Percentiles rank a stretch among this genome's conserved stretches.
phyloP scores from a whole-genome alignment of 2,888 invertebrate species.

The Phortica okadai region DNA sequence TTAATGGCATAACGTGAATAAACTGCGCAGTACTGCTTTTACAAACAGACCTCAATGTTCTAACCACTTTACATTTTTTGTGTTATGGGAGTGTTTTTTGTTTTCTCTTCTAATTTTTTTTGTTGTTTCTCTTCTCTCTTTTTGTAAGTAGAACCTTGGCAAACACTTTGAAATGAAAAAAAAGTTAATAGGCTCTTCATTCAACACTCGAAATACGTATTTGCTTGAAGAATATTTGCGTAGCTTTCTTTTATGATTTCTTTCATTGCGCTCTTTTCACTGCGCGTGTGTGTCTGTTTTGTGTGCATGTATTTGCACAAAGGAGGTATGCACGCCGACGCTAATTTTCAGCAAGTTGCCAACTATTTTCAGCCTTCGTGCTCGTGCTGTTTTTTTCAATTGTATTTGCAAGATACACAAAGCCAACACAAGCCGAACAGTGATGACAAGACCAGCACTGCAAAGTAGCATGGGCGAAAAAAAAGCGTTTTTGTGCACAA shows the following conservation, averaged over 20 bases:
- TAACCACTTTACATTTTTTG: no score
- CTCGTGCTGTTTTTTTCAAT: not conserved
- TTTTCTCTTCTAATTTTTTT: not conserved
- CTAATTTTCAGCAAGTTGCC: constrained; percentile 4
- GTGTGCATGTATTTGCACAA: not conserved
- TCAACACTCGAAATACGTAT: not conserved
- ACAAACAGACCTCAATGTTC: no score
- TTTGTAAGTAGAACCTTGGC: not conserved
- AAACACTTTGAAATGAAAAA: constrained; percentile 9
- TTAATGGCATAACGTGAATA: no score
- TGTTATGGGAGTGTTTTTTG: not conserved
- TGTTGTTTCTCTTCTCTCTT: not conserved
- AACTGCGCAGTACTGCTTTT: no score
- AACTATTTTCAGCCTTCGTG: not conserved
- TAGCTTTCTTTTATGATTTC: constrained; percentile 7
- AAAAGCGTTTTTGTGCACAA: not conserved
- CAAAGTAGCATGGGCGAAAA: not conserved
- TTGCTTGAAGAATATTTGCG: constrained; percentile 12
- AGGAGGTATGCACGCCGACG: not conserved
- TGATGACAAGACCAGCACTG: not conserved
- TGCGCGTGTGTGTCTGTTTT: not conserved
- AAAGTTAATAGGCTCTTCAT: constrained; percentile 13
- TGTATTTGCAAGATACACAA: constrained; percentile 8
- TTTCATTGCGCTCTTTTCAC: not conserved
- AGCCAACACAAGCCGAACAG: not conserved